phyloP scores from a whole-genome alignment of 2,888 invertebrate genomes.

The Drosophila cognata region DNA sequence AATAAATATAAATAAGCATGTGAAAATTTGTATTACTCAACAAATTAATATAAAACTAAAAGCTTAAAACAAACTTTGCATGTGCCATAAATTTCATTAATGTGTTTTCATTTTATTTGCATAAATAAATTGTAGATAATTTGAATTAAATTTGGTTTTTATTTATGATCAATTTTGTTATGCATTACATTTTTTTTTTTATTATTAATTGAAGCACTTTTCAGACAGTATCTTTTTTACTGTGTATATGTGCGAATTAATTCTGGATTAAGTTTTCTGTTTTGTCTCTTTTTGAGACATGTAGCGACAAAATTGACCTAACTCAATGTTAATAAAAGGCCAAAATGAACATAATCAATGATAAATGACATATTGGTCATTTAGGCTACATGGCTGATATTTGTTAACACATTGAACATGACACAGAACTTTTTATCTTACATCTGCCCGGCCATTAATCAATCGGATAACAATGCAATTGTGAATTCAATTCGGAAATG shows the following conservation, averaged over 20 bases:
- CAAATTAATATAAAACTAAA: neutral
- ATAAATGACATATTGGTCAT: slow-evolving; percentile 2
- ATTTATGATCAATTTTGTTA: neutral
- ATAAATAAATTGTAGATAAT: neutral
- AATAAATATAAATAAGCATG: neutral
- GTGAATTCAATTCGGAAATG: slow-evolving; percentile 41
- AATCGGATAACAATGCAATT: slow-evolving; percentile 43
- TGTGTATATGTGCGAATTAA: neutral
- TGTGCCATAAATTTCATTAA: neutral
- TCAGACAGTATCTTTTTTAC: neutral
- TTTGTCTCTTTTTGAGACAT: neutral
- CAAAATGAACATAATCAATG: neutral
- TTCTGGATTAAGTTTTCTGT: neutral
- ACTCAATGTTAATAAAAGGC: neutral
- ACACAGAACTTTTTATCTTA: slow-evolving; percentile 3
- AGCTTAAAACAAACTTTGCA: neutral
- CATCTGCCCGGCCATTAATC: slow-evolving; percentile 45
- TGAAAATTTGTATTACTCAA: neutral
- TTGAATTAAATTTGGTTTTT: neutral
- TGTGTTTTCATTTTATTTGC: neutral
- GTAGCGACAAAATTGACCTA: neutral
- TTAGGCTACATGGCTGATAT: neutral
- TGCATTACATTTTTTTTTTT: neutral
- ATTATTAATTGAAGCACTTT: neutral
- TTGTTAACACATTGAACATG: slow-evolving; percentile 13